A percentile compares a stretch with the other conserved stretches of the same genome.
phyloP scores from a whole-genome alignment of 2,113 vertebrate species.

The Erythrocebus patas region DNA sequence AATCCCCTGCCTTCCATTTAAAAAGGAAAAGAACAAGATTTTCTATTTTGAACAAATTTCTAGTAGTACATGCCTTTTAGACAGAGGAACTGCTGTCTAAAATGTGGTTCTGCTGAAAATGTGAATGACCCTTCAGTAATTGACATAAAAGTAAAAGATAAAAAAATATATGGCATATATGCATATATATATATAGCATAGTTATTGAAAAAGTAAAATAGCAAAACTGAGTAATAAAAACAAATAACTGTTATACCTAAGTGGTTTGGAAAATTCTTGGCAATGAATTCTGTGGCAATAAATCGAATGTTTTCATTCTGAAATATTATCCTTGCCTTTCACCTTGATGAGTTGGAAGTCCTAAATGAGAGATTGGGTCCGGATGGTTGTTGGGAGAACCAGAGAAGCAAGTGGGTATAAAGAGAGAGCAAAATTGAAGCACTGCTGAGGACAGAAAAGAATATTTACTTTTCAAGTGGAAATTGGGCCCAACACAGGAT shows the following conservation, averaged over 20 bases:
- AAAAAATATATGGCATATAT: background rate
- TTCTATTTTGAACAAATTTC: background rate
- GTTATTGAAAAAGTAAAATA: background rate
- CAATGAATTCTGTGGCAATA: background rate
- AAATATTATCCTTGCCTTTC: constrained; percentile 68
- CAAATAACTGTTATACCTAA: background rate
- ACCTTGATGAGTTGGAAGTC: constrained; percentile 54
- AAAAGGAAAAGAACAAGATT: background rate
- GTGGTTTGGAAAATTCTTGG: constrained; percentile 36
- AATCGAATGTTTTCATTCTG: constrained; percentile 24
- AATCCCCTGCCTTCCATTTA: background rate
- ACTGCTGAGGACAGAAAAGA: constrained; percentile 63
- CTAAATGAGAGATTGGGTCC: background rate
- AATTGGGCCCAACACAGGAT: constrained; percentile 52
- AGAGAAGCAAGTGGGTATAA: background rate
- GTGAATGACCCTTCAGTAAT: constrained; percentile 32
- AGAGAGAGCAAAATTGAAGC: background rate
- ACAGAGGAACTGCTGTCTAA: background rate
- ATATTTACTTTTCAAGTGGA: constrained; percentile 58
- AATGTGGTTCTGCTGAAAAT: background rate
- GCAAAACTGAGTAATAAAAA: constrained; percentile 28
- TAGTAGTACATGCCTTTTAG: background rate
- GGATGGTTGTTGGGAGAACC: background rate
- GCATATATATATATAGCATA: background rate
- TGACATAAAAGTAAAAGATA: constrained; percentile 36